Conservation (phyloP, 1,140 invertebrate species). For the Penaeus chinensis region DNA sequence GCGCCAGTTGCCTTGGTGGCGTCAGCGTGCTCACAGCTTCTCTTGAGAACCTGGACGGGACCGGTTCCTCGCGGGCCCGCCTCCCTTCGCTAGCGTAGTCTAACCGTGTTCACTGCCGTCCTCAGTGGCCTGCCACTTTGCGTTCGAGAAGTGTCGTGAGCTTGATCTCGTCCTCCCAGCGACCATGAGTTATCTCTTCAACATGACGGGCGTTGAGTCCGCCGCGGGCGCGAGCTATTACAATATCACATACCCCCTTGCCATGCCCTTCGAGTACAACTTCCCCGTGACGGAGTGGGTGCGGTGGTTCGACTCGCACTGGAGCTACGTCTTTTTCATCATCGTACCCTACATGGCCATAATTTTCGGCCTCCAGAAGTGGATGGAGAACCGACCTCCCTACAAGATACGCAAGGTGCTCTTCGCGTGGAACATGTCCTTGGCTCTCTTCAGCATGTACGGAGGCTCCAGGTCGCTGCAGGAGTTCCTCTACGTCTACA, state of each 20-base stretch:
- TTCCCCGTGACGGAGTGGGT: slow-evolving; percentile 87
- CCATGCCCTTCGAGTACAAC: slow-evolving; percentile 81
- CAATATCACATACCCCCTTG: slow-evolving; percentile 51
- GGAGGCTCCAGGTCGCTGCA: slow-evolving; percentile 87
- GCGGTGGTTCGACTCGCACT: slow-evolving; percentile 94
- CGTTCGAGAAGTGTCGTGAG: background rate
- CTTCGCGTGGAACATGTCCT: slow-evolving; percentile 88
- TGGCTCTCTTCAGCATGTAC: slow-evolving; percentile 94
- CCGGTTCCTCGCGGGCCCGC: too few relatives aligned
- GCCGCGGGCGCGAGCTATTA: slow-evolving; percentile 39
- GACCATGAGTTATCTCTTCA: slow-evolving; percentile 40
- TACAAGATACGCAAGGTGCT: slow-evolving; percentile 88
- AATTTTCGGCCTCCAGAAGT: slow-evolving; percentile 91
- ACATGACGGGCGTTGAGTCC: slow-evolving; percentile 48
- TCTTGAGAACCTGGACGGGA: too few relatives aligned
- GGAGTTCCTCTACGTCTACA: slow-evolving; percentile 86
- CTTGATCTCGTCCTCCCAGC: background rate
- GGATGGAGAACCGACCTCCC: slow-evolving; percentile 89
- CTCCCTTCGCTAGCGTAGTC: too few relatives aligned
- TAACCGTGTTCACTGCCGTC: too few relatives aligned
- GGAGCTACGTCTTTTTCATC: slow-evolving; percentile 92
- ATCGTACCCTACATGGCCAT: slow-evolving; percentile 91
- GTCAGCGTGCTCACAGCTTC: too few relatives aligned
- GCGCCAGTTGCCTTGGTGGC: too few relatives aligned
- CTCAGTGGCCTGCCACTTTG: too few relatives aligned